Conservation (phyloP, 2,888 invertebrate genomes). For the Dasysyrphus tricinctus region DNA sequence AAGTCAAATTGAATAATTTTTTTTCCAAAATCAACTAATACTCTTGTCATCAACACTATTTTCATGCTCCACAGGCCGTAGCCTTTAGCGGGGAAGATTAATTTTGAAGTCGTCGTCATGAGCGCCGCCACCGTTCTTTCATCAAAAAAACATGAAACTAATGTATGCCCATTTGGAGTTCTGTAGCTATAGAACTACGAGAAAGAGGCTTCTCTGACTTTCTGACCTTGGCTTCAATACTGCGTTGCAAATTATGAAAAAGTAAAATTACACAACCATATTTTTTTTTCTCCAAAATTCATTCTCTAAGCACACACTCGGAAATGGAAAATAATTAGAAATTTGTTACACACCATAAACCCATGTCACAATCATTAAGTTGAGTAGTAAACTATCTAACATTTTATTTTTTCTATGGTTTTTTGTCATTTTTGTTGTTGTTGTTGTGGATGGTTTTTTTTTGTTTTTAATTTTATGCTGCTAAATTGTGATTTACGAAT, state of each 20-base stretch:
- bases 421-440: not conserved
- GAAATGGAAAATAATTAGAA: slow-evolving; percentile 67
- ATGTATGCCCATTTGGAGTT: slow-evolving; percentile 49
- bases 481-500: slow-evolving; percentile 50
- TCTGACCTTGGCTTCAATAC: slow-evolving; percentile 60
- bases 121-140: slow-evolving; percentile 4
- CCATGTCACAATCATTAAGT: slow-evolving; percentile 34
- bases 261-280: not conserved
- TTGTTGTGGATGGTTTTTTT: too few species aligned
- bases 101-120: not conserved
- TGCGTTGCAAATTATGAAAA: slow-evolving; percentile 46
- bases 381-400: not conserved
- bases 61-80: slow-evolving; percentile 51
- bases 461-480: not conserved
- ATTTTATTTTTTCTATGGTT: not conserved
- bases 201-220: slow-evolving; percentile 11
- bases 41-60: slow-evolving; percentile 61
- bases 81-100: not conserved
- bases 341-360: slow-evolving; percentile 67
- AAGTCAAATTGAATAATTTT: slow-evolving; percentile 47
- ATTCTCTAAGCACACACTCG: slow-evolving; percentile 68
- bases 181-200: not conserved
- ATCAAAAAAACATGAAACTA: slow-evolving; percentile 33
- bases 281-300: slow-evolving; percentile 28
- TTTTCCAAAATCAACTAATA: slow-evolving; percentile 24